Evolutionary conservation across 1,140 invertebrate species (phyloP), one percentile per base, ranked within the genome.

Genomic region (Drosophila fuyamai): DNA sequence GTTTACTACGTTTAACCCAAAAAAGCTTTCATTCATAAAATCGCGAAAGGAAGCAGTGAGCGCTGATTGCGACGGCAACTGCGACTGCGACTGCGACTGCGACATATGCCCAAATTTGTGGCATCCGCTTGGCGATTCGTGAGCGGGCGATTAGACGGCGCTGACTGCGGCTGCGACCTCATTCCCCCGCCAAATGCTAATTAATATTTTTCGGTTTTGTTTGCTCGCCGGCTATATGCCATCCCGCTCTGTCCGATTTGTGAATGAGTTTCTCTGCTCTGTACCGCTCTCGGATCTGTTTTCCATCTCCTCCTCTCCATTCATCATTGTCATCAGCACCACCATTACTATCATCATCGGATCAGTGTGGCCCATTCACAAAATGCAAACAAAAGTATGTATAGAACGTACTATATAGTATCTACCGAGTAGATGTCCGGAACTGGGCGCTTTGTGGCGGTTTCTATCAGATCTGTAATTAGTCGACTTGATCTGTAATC

Each of bases 151-250:
- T 84, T 84, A 80, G 81, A 63, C 67, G 55, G 44, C 54, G 58
- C 18, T 0, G 36, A 50, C 59, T 60, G 43, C 55, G 35, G 44
- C 50, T 43, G 72, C 67, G 68, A 58, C 62, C 62, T 60, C 46
- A 63, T 53, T 58, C 48, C 56, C 79, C 47, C 59, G 57, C 53
- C 61, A 84, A 84, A 86, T 85, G 82, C 82, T 86, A 86, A 86
- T 86, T 86, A 86, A 86, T 86, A 86, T 86, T 88, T 83, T 85
- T 86, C 50, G 71, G 83, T 82, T 88, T 76, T 70, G 76, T 79
- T 86, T 86, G 79, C 65, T 53, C 32, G 54, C 66, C 67, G 57
- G 57, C 56, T 53, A 47, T 58, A 29, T 29, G 54, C 35, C 18
- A 46, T 35, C 44, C 46, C 43, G 18, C 61, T 67, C 61, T 36